phyloP scores from a whole-genome alignment of 2,113 vertebrate genomes.

The Procavia capensis region DNA sequence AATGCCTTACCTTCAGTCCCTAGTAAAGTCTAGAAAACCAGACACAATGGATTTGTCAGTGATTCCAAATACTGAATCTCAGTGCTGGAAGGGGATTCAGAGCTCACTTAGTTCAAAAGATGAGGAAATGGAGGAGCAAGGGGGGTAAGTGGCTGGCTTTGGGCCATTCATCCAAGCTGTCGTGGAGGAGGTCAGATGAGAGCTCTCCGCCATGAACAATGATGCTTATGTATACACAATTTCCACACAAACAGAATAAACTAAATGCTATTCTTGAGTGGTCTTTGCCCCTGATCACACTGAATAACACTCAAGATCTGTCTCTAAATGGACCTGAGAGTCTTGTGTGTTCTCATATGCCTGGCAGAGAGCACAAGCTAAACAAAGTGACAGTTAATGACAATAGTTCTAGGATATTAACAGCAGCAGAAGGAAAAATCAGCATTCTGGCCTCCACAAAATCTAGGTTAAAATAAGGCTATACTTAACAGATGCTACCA shows the following conservation, averaged over 20 bases:
- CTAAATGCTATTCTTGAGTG: neutral
- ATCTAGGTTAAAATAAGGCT: neutral
- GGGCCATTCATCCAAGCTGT: fast-evolving
- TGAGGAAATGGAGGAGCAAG: neutral
- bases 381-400: neutral
- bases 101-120: neutral
- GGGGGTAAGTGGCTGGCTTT: neutral
- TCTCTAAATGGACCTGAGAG: neutral
- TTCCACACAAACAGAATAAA: neutral
- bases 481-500: neutral
- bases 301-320: neutral
- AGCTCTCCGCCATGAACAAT: neutral
- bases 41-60: neutral
- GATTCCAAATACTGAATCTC: neutral
- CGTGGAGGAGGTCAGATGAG: neutral
- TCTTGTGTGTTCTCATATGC: neutral
- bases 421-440: neutral
- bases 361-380: neutral
- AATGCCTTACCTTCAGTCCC: neutral
- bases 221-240: neutral
- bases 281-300: neutral
- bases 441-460: neutral
- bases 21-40: neutral
- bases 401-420: neutral
- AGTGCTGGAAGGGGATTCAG: neutral